Conservation (phyloP, 2,797 vertebrate genomes). For the Sarcophilus harrisii region DNA sequence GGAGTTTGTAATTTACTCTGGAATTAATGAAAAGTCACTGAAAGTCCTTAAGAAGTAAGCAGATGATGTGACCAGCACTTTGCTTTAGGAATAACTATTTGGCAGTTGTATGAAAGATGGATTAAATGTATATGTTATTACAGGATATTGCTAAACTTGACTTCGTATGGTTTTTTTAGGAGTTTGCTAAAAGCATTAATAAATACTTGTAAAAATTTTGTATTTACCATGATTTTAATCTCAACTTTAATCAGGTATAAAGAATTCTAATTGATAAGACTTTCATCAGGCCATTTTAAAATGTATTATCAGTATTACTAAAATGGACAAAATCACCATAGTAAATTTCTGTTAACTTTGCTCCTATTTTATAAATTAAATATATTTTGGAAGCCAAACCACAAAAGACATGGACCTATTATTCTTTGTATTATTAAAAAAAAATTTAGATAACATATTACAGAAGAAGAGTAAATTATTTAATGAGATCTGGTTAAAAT, state of each 20-base stretch:
- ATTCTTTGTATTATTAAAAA: neutral
- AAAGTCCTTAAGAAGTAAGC: neutral
- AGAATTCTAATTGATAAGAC: conserved; percentile 1
- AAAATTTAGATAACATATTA: neutral
- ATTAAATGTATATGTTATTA: neutral
- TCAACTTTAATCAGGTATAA: conserved; percentile 30
- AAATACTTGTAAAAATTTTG: neutral
- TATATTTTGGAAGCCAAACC: neutral
- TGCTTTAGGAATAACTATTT: too few relatives aligned
- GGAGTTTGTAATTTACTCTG: neutral
- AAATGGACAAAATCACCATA: neutral
- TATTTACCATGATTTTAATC: neutral
- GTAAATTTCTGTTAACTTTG: neutral
- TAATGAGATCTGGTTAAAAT: conserved; percentile 10
- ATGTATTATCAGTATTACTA: neutral
- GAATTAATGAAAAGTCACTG: too few relatives aligned
- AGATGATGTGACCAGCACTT: neutral
- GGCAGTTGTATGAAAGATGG: too few relatives aligned
- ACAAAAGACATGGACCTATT: conserved; percentile 15
- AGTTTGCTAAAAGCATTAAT: too few relatives aligned
- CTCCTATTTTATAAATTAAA: conserved; percentile 46
- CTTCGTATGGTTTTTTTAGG: neutral
- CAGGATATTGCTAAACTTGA: neutral
- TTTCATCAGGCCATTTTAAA: conserved; percentile 10
- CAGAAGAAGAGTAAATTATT: conserved; percentile 10